Evolutionary conservation across 2,797 vertebrate genomes (phyloP).

Genomic region (Cephalopachus bancanus): DNA sequence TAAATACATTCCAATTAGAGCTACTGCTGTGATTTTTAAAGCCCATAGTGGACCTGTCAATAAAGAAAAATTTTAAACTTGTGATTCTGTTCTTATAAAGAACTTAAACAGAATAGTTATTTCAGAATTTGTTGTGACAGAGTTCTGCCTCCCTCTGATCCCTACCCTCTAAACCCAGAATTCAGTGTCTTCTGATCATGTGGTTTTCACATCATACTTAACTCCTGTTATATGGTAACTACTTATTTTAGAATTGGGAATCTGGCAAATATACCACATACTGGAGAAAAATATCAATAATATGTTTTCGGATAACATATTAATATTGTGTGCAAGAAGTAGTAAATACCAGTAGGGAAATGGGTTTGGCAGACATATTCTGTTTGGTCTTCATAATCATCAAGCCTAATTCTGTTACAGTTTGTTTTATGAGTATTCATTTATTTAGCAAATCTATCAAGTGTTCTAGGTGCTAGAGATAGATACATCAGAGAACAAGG

Average conservation of each 20-base stretch:
- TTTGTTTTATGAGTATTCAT: neutral
- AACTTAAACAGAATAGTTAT: neutral
- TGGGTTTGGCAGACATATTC: neutral
- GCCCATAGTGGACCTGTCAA: neutral
- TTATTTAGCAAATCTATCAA: neutral
- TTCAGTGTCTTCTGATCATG: constrained; percentile 5
- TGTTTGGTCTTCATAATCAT: constrained; percentile 1
- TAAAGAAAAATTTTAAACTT: constrained; percentile 19
- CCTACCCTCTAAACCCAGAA: neutral
- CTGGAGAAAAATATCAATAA: neutral
- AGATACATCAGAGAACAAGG: neutral
- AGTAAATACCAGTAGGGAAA: neutral
- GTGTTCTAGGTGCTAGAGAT: neutral
- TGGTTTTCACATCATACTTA: neutral
- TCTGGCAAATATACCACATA: neutral
- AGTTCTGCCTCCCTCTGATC: neutral
- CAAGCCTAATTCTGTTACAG: neutral
- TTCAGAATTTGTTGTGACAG: neutral
- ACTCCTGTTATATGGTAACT: neutral
- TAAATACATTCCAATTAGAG: neutral
- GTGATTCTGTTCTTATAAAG: neutral
- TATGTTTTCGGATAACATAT: neutral
- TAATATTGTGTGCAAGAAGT: neutral
- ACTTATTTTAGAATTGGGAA: constrained; percentile 17
- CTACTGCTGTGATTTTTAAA: constrained; percentile 48